Conservation (phyloP, 1,140 invertebrate species). For the Pseudachorutes palmiensis region DNA sequence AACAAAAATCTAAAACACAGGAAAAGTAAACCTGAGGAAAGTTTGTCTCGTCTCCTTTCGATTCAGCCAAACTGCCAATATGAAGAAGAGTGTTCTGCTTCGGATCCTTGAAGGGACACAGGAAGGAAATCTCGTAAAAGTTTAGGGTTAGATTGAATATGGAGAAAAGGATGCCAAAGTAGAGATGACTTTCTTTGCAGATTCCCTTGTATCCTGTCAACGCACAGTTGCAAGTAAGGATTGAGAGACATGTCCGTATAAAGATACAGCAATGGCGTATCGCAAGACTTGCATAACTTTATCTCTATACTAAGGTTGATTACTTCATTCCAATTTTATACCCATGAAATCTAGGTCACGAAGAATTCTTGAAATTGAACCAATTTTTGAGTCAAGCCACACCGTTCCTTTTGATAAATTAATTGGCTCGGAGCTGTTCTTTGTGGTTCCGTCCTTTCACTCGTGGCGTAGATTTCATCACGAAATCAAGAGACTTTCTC, state of each 20-base stretch:
- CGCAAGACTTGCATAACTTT: too few relatives aligned
- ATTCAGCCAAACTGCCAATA: too few relatives aligned
- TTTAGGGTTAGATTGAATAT: neutral
- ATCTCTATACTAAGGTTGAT: neutral
- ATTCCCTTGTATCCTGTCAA: neutral
- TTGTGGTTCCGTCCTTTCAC: neutral
- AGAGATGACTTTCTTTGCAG: neutral
- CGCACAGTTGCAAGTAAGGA: too few relatives aligned
- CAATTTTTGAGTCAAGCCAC: neutral
- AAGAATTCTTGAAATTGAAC: neutral
- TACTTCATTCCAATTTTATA: neutral
- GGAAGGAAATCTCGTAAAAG: constrained; percentile 8
- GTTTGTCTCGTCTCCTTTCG: too few relatives aligned
- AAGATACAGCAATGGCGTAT: neutral
- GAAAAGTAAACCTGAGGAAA: too few relatives aligned
- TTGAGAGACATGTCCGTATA: neutral
- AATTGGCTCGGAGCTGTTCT: too few relatives aligned
- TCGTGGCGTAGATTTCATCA: neutral
- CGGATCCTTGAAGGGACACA: constrained; percentile 1
- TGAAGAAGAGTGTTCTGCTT: neutral
- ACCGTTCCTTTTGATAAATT: too few relatives aligned
- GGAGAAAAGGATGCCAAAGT: neutral
- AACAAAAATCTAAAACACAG: too few relatives aligned
- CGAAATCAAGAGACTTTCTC: neutral
- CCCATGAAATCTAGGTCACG: neutral